Percentiles rank a stretch among this genome's conserved stretches.
These are phyloP conservation scores for Hoplodrina ambigua DNA, from an alignment of 2,888 invertebrate species.

Conservation along the genomic window DNA sequence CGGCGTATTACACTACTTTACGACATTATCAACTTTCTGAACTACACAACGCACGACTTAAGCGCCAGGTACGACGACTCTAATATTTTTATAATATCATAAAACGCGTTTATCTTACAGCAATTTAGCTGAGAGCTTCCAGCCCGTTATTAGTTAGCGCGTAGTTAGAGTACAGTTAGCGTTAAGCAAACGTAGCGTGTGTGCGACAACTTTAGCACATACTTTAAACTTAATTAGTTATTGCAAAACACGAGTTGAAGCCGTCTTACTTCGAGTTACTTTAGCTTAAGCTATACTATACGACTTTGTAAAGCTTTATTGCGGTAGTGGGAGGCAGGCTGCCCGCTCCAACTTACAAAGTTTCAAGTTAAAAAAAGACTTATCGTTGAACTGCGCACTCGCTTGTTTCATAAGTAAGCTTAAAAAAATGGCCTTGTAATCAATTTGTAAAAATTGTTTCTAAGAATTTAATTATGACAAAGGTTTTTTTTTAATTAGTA, in stretches of 20 bases:
- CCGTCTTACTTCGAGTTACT: slow-evolving; percentile 26
- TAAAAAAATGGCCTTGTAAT: no score
- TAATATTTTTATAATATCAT: slow-evolving; percentile 50
- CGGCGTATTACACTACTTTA: slow-evolving; percentile 29
- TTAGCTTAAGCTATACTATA: slow-evolving; percentile 8
- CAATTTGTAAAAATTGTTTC: no score
- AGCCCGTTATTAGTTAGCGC: slow-evolving; percentile 29
- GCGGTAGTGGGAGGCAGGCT: slow-evolving; percentile 2
- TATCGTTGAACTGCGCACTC: not conserved
- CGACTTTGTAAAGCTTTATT: slow-evolving; percentile 25
- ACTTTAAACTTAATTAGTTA: slow-evolving; percentile 61
- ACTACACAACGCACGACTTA: not conserved
- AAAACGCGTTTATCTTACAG: slow-evolving; percentile 42
- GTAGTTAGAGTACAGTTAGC: slow-evolving; percentile 13
- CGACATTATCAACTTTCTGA: slow-evolving; percentile 17
- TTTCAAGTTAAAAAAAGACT: not conserved
- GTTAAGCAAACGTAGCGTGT: slow-evolving; percentile 42
- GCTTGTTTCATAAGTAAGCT: not conserved
- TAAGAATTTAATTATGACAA: no score
- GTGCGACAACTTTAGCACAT: slow-evolving; percentile 49
- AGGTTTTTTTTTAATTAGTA: no score
- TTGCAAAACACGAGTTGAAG: slow-evolving; percentile 52
- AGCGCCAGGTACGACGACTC: slow-evolving; percentile 20
- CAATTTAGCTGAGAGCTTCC: slow-evolving; percentile 38
- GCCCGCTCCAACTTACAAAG: slow-evolving; percentile 9